Conservation (phyloP, 2,888 invertebrate species). For the Trypoxylon attenuatum region DNA sequence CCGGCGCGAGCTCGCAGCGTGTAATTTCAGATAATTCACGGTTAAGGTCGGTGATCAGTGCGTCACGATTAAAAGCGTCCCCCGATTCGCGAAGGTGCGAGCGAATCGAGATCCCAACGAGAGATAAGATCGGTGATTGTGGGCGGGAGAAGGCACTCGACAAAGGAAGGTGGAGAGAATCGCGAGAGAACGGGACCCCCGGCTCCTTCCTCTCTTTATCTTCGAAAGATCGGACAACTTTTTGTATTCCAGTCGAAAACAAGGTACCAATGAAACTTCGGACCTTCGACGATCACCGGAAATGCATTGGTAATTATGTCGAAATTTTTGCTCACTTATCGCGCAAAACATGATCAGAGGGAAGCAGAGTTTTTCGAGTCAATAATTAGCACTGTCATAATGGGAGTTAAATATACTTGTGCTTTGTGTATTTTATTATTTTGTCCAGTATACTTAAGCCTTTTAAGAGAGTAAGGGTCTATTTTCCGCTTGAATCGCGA, state of each 20-base stretch:
- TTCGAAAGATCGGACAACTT: not conserved
- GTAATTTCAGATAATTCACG: slow-evolving; percentile 14
- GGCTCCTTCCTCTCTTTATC: slow-evolving; percentile 1
- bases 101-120: slow-evolving; percentile 37
- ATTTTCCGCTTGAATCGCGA: slow-evolving; percentile 26
- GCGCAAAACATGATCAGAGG: not conserved
- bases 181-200: slow-evolving; percentile 18
- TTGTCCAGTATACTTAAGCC: slow-evolving; percentile 14
- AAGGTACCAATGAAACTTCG: no score
- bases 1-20: slow-evolving; percentile 1
- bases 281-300: not conserved
- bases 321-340: not conserved
- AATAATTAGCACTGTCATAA: not conserved
- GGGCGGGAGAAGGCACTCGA: slow-evolving; percentile 44
- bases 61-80: slow-evolving; percentile 45
- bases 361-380: no score
- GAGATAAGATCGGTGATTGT: slow-evolving; percentile 52
- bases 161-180: slow-evolving; percentile 26
- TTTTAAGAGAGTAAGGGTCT: slow-evolving; percentile 16
- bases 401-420: not conserved
- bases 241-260: not conserved
- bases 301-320: not conserved
- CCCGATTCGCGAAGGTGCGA: slow-evolving; percentile 46
- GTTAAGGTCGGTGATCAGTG: slow-evolving; percentile 16
- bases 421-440: no score